Conservation (phyloP, 2,888 invertebrate species). For the Philereme vetulata region DNA sequence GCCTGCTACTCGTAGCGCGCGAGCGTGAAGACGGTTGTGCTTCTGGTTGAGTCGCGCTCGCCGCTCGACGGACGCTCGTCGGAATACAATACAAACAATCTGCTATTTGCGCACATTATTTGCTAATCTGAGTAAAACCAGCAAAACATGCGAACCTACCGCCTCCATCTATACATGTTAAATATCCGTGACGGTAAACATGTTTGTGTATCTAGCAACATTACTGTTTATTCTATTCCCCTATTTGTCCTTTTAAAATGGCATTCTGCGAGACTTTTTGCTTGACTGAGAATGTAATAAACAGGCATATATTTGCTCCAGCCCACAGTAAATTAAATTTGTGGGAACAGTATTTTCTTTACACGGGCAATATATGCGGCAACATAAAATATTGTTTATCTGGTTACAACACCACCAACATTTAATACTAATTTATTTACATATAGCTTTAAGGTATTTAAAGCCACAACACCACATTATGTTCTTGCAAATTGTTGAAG, state of each 20-base stretch:
- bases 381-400: too few relatives aligned
- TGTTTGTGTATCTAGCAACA: neutral
- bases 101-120: constrained; percentile 18
- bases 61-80: constrained; percentile 1
- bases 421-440: too few relatives aligned
- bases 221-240: neutral
- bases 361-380: too few relatives aligned
- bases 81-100: constrained; percentile 15
- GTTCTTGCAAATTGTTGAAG: neutral
- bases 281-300: too few relatives aligned
- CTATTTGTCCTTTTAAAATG: too few relatives aligned
- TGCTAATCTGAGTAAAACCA: constrained; percentile 19
- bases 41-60: neutral
- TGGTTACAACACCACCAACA: too few relatives aligned
- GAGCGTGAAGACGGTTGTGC: neutral
- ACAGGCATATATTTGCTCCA: too few relatives aligned
- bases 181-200: constrained; percentile 1
- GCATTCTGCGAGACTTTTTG: too few relatives aligned
- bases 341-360: too few relatives aligned
- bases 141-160: neutral
- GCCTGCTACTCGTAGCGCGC: neutral
- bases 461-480: too few relatives aligned
- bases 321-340: too few relatives aligned
- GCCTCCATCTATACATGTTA: neutral
- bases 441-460: too few relatives aligned